phyloP scores from a whole-genome alignment of 2,797 vertebrate species.

The Leucoraja ocellata region DNA sequence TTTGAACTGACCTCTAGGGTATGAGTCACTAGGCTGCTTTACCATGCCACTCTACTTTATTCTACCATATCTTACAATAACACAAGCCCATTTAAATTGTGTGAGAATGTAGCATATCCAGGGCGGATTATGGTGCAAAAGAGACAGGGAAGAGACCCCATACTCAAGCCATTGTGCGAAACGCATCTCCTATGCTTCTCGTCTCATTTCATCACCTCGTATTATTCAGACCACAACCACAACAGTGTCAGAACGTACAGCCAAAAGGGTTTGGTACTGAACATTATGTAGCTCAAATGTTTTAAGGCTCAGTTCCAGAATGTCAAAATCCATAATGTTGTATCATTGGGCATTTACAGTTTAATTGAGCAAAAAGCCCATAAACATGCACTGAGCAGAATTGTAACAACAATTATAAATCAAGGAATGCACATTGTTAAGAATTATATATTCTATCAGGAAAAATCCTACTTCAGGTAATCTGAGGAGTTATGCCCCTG shows the following conservation, averaged over 20 bases:
- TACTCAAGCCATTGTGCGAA: not conserved
- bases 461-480: not conserved
- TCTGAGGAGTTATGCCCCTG: not conserved
- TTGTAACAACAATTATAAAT: not conserved
- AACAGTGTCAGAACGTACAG: not conserved
- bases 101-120: not conserved
- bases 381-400: not conserved
- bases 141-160: not conserved
- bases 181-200: not conserved
- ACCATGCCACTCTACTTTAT: no score
- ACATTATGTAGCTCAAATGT: not conserved
- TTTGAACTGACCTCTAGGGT: no score
- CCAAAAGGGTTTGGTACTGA: not conserved
- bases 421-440: not conserved
- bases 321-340: not conserved
- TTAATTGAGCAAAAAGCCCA: not conserved
- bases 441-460: not conserved
- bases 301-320: not conserved
- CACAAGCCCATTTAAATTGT: not conserved
- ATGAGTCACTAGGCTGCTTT: no score
- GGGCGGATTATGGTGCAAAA: not conserved
- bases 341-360: not conserved
- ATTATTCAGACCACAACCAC: not conserved
- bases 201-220: not conserved
- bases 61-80: not conserved